Base-by-base conservation (phyloP, 2,888 invertebrate genomes). In the Drosophila longiperda region DNA sequence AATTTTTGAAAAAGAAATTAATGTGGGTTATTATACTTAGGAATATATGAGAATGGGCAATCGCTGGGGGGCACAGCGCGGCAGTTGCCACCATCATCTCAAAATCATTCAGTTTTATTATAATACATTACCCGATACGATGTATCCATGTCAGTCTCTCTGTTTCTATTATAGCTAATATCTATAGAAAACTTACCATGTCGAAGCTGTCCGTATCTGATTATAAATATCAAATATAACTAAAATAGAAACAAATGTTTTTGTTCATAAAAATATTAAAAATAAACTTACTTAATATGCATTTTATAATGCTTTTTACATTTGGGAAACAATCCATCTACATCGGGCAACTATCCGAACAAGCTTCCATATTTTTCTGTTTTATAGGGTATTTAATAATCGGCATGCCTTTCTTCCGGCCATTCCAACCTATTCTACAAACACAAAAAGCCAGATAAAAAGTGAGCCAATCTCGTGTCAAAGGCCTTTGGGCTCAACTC, bases 391-490 rank as follows among this genome's bases (percentile, higher is more conserved):
- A 2, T 23, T 23, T 4, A 15, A 23, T 23, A 23, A 4, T 4
- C 4, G 45, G 2, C 8, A 45, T 23, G 23, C 4, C 23, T 8
- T 23, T 45, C 8, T 8, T 15, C 15, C 15, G 1, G 23, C 23
- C 15, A 0, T 12, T 32, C n/a, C 54, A 36, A 54, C 34, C 20
- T 53, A 53, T 20, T 34, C 34, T 26, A 29, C 38, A 55, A 29
- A 55, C n/a, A 55, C 15, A 29, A 17, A 55, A 20, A 54, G 7
- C 45, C 12, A 40, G 29, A 49, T 17, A 11, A 50, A 42, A 65
- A 34, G 69, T 50, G 34, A 68, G 40, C 29, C 68, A 67, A 68
- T 40, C 57, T 49, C 40, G n/a, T 40, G 36, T 38, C 61, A 60
- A 55, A 57, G 73, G 55, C 33, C 73, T n/a, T 73, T 60, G 57